A percentile compares a stretch with the other conserved stretches of the same genome.
phyloP scores from a whole-genome alignment of 2,113 vertebrate species.

The Callaeas wilsoni region DNA sequence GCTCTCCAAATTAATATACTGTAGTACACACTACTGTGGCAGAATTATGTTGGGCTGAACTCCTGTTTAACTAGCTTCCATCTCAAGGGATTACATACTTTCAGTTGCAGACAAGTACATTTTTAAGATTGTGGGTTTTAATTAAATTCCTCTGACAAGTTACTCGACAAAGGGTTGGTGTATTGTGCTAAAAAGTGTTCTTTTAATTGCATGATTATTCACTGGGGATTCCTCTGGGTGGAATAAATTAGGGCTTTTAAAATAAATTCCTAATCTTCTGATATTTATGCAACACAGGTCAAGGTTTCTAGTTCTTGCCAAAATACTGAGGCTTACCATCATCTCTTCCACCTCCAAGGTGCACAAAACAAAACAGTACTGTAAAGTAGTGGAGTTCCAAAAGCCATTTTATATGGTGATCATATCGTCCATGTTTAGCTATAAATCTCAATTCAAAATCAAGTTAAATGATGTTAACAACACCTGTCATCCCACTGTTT shows the following conservation, averaged over 20 bases:
- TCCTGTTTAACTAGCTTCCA: constrained; percentile 6
- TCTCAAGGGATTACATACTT: constrained; percentile 9
- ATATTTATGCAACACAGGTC: background rate
- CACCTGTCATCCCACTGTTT: background rate
- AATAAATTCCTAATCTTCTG: background rate
- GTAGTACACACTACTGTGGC: constrained; percentile 2
- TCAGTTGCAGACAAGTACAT: background rate
- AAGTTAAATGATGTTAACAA: background rate
- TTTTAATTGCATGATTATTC: constrained; percentile 39
- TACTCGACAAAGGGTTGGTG: constrained; percentile 30
- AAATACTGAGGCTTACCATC: background rate
- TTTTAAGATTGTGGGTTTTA: constrained; percentile 25
- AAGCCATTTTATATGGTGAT: background rate
- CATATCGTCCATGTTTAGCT: background rate
- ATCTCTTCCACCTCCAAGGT: background rate
- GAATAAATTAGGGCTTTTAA: constrained; percentile 26
- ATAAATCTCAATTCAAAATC: background rate
- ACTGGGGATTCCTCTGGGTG: background rate
- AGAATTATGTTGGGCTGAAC: constrained; percentile 19
- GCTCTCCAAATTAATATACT: constrained; percentile 23
- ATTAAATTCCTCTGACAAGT: constrained; percentile 64
- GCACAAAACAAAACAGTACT: background rate
- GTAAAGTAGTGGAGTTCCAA: background rate
- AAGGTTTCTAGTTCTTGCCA: background rate
- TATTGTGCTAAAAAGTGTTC: background rate